Evolutionary conservation across 2,113 vertebrate genomes (phyloP).

Genomic region (Thamnophis sirtalis): DNA sequence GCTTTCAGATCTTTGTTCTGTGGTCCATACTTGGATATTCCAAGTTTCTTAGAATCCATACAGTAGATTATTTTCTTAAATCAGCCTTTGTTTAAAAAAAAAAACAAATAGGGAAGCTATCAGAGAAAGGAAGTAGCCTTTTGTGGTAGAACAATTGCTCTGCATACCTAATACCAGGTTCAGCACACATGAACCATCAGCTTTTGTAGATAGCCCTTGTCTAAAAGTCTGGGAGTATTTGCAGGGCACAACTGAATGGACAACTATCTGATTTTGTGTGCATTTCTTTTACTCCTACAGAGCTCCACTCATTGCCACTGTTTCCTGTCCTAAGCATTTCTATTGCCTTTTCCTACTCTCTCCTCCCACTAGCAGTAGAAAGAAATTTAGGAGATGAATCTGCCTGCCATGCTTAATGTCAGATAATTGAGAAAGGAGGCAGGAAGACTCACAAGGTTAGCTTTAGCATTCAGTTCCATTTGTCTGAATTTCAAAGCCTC

Average conservation of each 20-base stretch:
- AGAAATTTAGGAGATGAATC: neutral
- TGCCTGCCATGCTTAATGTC: neutral
- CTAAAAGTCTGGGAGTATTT: neutral
- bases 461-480: neutral
- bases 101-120: neutral
- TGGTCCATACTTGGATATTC: constrained; percentile 78
- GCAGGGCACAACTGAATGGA: neutral
- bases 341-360: neutral
- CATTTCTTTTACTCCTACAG: neutral
- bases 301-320: neutral
- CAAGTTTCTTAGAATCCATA: constrained; percentile 67
- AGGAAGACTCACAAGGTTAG: neutral
- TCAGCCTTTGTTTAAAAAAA: neutral
- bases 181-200: neutral
- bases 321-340: neutral
- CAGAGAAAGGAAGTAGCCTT: neutral
- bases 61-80: constrained; percentile 20
- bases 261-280: neutral
- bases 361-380: neutral
- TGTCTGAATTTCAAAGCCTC: neutral
- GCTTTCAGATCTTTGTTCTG: constrained; percentile 72
- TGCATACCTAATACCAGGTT: neutral
- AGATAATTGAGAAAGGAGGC: neutral
- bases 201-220: neutral
- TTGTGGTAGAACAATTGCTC: neutral